Evolutionary conservation across 2,888 invertebrate genomes (phyloP).

Genomic region (Pristionchus maxplancki): DNA sequence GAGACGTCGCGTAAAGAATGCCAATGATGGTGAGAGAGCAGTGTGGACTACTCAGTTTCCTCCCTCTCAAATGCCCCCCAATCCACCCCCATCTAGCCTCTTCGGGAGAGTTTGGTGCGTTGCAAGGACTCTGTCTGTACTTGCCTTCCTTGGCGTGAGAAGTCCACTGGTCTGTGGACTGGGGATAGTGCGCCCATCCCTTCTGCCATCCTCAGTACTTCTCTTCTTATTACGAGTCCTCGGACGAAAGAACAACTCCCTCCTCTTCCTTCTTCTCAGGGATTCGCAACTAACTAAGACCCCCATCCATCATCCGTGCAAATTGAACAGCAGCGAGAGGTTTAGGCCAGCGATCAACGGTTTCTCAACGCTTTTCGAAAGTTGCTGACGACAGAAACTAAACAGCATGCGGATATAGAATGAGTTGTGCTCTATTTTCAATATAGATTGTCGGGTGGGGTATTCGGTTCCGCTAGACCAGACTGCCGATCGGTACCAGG

Average conservation of each 20-base stretch:
- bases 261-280: neutral
- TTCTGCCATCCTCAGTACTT: neutral
- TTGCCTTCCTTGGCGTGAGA: neutral
- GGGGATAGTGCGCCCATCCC: neutral
- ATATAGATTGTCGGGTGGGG: too few species aligned
- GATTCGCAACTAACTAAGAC: neutral
- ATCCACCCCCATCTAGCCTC: neutral
- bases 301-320: slow-evolving; percentile 6
- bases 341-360: neutral
- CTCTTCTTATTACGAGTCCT: neutral
- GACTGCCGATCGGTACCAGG: neutral
- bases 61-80: neutral
- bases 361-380: too few species aligned
- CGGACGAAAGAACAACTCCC: neutral
- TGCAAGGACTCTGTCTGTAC: neutral
- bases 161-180: neutral
- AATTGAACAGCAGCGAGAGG: neutral
- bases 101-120: too few species aligned
- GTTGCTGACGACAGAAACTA: too few species aligned
- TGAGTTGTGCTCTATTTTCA: neutral
- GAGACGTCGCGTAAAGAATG: neutral
- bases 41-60: neutral
- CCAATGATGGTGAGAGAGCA: slow-evolving; percentile 3
- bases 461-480: neutral
- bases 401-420: neutral